Evolutionary conservation across 2,797 vertebrate species (phyloP).

Genomic region (Scomberomorus guttatus): DNA sequence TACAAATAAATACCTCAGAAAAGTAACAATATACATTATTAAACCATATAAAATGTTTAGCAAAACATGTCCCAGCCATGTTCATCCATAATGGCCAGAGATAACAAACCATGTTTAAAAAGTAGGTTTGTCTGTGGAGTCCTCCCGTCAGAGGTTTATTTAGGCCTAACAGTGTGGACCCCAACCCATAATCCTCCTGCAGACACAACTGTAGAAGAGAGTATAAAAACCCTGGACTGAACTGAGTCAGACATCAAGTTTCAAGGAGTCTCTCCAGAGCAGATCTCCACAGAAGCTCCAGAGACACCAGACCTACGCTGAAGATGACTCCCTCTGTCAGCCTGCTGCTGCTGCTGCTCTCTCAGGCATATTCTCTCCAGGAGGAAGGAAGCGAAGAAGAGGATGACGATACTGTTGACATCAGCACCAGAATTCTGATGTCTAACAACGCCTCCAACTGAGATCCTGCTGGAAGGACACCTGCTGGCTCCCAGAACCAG

Average conservation of each 20-base stretch:
- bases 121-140: conserved; percentile 1
- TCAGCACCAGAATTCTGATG: conserved; percentile 64
- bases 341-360: conserved; percentile 68
- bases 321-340: conserved; percentile 64
- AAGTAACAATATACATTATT: too few relatives aligned
- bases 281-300: conserved; percentile 48
- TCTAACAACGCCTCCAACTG: conserved; percentile 50
- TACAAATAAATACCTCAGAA: too few relatives aligned
- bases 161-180: not conserved
- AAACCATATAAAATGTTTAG: too few relatives aligned
- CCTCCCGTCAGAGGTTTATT: not conserved
- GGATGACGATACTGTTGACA: conserved; percentile 2
- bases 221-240: conserved; percentile 69
- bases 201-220: conserved; percentile 63
- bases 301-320: conserved; percentile 41
- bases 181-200: conserved; percentile 54
- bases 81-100: not conserved
- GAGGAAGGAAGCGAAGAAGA: conserved; percentile 21
- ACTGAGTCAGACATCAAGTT: conserved; percentile 50
- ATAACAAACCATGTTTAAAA: not conserved
- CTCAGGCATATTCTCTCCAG: conserved; percentile 49
- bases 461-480: conserved; percentile 60
- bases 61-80: not conserved
- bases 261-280: conserved; percentile 54
- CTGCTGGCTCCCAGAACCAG: conserved; percentile 53